Base-by-base conservation (phyloP, 2,888 invertebrate species). In the Lissocephala sabroskyi region DNA sequence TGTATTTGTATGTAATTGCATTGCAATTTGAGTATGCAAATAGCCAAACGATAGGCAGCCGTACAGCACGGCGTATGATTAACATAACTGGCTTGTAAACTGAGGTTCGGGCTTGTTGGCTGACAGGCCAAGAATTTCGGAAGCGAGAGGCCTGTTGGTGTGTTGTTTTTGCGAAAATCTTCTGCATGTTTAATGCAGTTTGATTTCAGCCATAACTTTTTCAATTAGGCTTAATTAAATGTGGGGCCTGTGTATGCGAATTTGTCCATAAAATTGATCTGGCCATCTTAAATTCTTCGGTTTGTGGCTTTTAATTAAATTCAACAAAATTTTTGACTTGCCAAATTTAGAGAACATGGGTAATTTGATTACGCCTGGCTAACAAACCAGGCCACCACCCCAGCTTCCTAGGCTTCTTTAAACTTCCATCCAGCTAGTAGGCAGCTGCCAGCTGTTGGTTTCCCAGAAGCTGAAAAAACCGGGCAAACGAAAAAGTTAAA, bases 161-260 rank as follows among this genome's bases (percentile, higher is more conserved):
- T 11, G 54, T 49, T 67, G 76, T 52, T 73, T 67, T 33, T 52
- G 45, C 41, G 52, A 42, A 61, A 68, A 68, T 65, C 65, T 57
- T 54, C 53, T 70, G 66, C 71, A 70, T 70, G 77, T 74, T 76
- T 74, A 62, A 70, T 70, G 62, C 18, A 56, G 49, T 70, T 64
- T 68, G 70, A 70, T 74, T 68, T 70, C 49, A 13, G 47, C 50
- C 51, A 74, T 70, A 66, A 70, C 70, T 70, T 70, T 77, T 61
- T 49, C 77, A 74, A 70, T 70, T 70, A 74, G 35, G 51, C 56
- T 70, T 77, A 74, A 70, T 70, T 70, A 70, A 70, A 70, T 65
- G 66, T 52, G 45, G 47, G 60, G 49, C 70, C 10, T 23, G 19
- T 45, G 26, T 43, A 13, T 42, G 16, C 40, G 32, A 30, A 13